Conservation (phyloP, 2,888 invertebrate species). For the Dolomedes plantarius region DNA sequence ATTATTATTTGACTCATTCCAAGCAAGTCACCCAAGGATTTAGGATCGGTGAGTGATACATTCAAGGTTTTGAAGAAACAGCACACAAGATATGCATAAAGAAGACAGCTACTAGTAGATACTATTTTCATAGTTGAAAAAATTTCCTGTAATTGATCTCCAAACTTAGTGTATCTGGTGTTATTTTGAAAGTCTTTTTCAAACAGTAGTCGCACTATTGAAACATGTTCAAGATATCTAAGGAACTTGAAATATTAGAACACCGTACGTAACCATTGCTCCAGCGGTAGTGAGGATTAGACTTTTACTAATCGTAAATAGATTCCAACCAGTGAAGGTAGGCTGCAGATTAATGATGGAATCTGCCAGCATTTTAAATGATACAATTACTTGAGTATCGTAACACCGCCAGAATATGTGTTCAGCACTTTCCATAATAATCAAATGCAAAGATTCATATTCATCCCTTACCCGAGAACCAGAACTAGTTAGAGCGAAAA, state of each 20-base stretch:
- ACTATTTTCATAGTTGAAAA: too few relatives aligned
- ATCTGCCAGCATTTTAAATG: conserved; percentile 9
- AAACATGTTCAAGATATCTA: too few relatives aligned
- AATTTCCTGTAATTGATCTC: too few relatives aligned
- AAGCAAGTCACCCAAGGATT: background rate
- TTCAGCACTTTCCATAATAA: conserved; percentile 12
- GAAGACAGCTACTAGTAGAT: conserved; percentile 3
- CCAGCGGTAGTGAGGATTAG: conserved; percentile 35
- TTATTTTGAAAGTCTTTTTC: too few relatives aligned
- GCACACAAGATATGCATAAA: conserved; percentile 19
- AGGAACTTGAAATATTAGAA: conserved; percentile 21
- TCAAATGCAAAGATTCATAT: conserved; percentile 3
- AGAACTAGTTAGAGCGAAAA: background rate
- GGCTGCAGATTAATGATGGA: background rate
- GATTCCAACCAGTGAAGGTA: conserved; percentile 26
- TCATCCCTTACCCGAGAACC: conserved; percentile 19
- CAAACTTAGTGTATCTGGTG: too few relatives aligned
- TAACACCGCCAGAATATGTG: background rate
- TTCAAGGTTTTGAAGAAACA: conserved; percentile 35
- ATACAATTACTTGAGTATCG: background rate
- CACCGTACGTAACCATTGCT: conserved; percentile 42
- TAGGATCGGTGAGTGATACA: background rate
- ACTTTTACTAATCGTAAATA: conserved; percentile 26
- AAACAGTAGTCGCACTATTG: too few relatives aligned
- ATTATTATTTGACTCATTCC: background rate